Base-by-base conservation (phyloP, 2,888 invertebrate genomes). In the Zhengitettix transpicula region DNA sequence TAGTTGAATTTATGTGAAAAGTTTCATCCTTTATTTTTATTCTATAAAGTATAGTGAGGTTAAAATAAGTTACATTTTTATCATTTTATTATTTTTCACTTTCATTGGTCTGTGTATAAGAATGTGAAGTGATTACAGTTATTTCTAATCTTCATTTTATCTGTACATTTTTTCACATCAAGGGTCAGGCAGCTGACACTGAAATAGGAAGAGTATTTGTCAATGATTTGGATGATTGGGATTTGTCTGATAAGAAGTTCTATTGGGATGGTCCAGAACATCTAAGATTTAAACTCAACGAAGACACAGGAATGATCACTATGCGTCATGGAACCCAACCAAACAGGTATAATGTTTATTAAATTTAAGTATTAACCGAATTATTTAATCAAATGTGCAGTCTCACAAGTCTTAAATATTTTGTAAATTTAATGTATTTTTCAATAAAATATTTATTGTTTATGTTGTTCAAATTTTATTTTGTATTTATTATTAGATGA, bases 211-310 rank as follows among this genome's bases (percentile, higher is more conserved):
- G 76, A 55, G 81, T 80, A 51, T 81, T 77, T 68, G 80, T 80
- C 2, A 74, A 77, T 61, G 81, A 82, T 68, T 68, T 73, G 44
- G 82, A 82, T 69, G 82, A 82, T 67, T 82, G 81, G 81, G 82
- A 82, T 68, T 68, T 78, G 52, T 73, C 72, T 1, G 79, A 81
- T 68, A 82, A 82, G 68, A 74, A 73, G 15, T 81, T 77, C 67
- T 71, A 69, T 63, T 76, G 76, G 75, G 72, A 72, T 40, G 70
- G 71, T 40, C 64, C 67, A 62, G 67, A 69, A 53, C 72, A 73
- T 65, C 69, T 71, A 10, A 69, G 69, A 63, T 76, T 76, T 68
- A 71, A 72, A 40, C 68, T 80, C 54, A 72, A 77, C 65, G 67
- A 70, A 59, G 71, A 74, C 56, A 73, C 73, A 56, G 79, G 79